Conservation (phyloP, 2,888 invertebrate genomes). For the Allacma fusca region DNA sequence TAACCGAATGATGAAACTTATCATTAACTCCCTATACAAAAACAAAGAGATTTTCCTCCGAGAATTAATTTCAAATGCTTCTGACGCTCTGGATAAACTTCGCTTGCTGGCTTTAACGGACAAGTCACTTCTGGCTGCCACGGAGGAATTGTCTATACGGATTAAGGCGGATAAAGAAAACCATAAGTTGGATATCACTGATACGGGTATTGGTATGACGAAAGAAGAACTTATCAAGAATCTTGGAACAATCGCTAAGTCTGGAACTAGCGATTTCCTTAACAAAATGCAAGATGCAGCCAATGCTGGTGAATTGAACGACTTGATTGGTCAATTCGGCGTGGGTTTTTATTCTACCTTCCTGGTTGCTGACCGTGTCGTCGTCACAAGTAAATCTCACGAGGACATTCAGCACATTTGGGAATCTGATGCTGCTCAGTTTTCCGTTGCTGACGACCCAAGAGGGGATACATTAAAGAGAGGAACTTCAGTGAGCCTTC, state of each 20-base stretch:
- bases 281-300: slow-evolving; percentile 81
- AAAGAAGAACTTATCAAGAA: slow-evolving; percentile 91
- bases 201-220: slow-evolving; percentile 98
- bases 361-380: slow-evolving; percentile 93
- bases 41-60: slow-evolving; percentile 99
- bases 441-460: slow-evolving; percentile 91
- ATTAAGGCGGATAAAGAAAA: slow-evolving; percentile 91
- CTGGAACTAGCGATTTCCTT: slow-evolving; percentile 95
- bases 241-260: slow-evolving; percentile 97
- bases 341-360: slow-evolving; percentile 99
- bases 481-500: slow-evolving; percentile 86
- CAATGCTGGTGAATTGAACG: slow-evolving; percentile 78
- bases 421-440: slow-evolving; percentile 94
- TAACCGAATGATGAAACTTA: slow-evolving; percentile 99
- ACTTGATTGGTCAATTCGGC: slow-evolving; percentile 99
- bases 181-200: slow-evolving; percentile 90
- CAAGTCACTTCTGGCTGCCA: slow-evolving; percentile 77
- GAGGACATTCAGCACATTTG: slow-evolving; percentile 94
- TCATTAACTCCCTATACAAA: slow-evolving; percentile 98
- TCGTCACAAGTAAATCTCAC: slow-evolving; percentile 95
- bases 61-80: slow-evolving; percentile 98
- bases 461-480: slow-evolving; percentile 89
- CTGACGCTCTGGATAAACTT: slow-evolving; percentile 98
- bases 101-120: slow-evolving; percentile 91
- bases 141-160: slow-evolving; percentile 84